phyloP scores from a whole-genome alignment of 2,797 vertebrate species.

The Helarctos malayanus region DNA sequence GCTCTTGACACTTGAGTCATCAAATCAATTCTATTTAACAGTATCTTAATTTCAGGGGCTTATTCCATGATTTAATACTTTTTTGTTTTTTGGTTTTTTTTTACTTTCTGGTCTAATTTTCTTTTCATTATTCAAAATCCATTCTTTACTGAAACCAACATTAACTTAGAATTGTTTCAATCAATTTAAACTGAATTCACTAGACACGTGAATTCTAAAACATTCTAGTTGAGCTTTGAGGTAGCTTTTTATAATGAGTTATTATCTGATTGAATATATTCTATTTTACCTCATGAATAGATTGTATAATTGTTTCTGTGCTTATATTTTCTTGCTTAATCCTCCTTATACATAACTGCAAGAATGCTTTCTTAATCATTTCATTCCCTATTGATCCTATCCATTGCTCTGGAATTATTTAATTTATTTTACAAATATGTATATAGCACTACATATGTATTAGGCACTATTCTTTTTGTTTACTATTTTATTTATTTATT shows the following conservation, averaged over 20 bases:
- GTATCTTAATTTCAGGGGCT: constrained; percentile 1
- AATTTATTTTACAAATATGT: not conserved
- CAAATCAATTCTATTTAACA: not conserved
- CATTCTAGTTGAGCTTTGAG: not conserved
- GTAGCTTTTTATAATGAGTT: not conserved
- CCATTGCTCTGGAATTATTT: not conserved
- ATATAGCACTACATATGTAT: not conserved
- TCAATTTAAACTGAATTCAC: not conserved
- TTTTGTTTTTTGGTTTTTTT: not conserved
- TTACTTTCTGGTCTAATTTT: not conserved
- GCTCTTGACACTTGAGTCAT: not conserved
- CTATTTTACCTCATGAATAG: not conserved
- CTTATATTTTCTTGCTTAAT: not conserved
- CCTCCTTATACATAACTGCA: not conserved
- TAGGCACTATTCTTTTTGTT: not conserved
- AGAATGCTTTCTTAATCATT: not conserved
- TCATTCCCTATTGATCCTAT: not conserved
- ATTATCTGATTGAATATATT: not conserved
- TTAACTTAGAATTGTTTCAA: not conserved
- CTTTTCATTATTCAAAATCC: not conserved
- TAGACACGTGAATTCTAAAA: not conserved
- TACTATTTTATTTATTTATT: not conserved
- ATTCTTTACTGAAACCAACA: not conserved
- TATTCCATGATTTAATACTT: not conserved
- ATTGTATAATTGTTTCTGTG: not conserved